A percentile compares a stretch with the other conserved stretches of the same genome.
Evolutionary conservation across 2,888 invertebrate species (phyloP).

Genomic region (Chrysotoxum bicinctum): DNA sequence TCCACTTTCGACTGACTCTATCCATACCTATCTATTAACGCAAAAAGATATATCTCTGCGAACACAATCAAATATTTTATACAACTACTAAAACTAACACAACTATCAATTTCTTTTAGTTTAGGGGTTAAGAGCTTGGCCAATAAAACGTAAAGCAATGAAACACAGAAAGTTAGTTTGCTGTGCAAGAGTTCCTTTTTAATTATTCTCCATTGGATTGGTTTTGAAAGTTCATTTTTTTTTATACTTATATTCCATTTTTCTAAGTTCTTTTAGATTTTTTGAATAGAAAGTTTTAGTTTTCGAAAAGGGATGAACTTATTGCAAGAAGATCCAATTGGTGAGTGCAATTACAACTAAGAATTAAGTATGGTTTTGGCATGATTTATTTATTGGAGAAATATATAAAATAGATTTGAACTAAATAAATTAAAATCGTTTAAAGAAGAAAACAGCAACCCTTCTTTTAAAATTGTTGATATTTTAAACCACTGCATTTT

Average conservation of each 20-base stretch:
- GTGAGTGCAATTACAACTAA: not conserved
- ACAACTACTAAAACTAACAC: not conserved
- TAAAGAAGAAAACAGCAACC: not conserved
- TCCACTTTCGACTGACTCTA: slow-evolving; percentile 24
- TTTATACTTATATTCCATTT: not conserved
- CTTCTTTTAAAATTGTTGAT: not conserved
- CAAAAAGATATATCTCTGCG: slow-evolving; percentile 4
- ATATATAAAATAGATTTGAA: not conserved
- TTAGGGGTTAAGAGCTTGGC: slow-evolving; percentile 23
- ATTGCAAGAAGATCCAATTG: not conserved
- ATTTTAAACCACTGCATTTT: not conserved
- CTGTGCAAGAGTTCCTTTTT: slow-evolving; percentile 42
- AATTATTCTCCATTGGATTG: slow-evolving; percentile 47
- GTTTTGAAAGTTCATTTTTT: slow-evolving; percentile 10
- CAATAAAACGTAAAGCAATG: slow-evolving; percentile 53
- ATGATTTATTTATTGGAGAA: not conserved
- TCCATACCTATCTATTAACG: not conserved
- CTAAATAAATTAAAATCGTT: not conserved
- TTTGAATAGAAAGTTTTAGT: slow-evolving; percentile 2
- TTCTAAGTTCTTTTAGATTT: not conserved
- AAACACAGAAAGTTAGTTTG: slow-evolving; percentile 46
- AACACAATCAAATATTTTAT: slow-evolving; percentile 13
- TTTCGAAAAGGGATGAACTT: not conserved
- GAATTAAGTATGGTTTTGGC: not conserved
- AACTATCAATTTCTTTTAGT: slow-evolving; percentile 44